Evolutionary conservation across 1,140 invertebrate species (phyloP).

Genomic region (Philopotamus ludificatus): DNA sequence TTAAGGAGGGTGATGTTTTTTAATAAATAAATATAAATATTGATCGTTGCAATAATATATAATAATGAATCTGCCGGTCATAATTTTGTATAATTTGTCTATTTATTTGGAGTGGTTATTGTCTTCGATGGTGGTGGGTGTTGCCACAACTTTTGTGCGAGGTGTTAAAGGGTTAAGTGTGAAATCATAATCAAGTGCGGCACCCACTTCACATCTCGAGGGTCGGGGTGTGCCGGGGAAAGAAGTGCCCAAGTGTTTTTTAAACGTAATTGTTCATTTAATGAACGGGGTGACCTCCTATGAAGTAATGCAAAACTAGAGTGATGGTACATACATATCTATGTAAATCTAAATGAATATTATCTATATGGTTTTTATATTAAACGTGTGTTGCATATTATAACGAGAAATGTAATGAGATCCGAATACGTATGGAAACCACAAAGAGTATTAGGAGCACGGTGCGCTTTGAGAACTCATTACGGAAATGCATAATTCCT

Average conservation of each 20-base stretch:
- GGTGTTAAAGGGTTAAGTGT: conserved; percentile 34
- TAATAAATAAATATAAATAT: too few relatives aligned
- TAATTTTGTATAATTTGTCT: neutral
- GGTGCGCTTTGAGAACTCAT: conserved; percentile 2
- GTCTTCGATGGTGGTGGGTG: conserved; percentile 15
- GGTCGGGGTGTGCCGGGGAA: conserved; percentile 7
- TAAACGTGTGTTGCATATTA: too few relatives aligned
- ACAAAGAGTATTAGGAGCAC: too few relatives aligned
- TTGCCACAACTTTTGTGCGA: conserved; percentile 14
- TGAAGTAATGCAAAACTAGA: too few relatives aligned
- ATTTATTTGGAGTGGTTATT: conserved; percentile 11
- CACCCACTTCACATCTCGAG: conserved; percentile 10
- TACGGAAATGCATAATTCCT: conserved; percentile 11
- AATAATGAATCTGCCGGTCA: neutral
- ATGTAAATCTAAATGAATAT: too few relatives aligned
- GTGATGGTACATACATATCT: too few relatives aligned
- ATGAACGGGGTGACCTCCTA: conserved; percentile 28
- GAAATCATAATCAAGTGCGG: conserved; percentile 41
- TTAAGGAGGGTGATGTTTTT: too few relatives aligned
- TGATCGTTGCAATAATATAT: too few relatives aligned
- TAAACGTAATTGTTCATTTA: conserved; percentile 43
- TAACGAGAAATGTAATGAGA: too few relatives aligned
- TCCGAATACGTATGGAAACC: too few relatives aligned
- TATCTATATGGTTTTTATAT: too few relatives aligned
- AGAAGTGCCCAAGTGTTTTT: conserved; percentile 38